phyloP scores from a whole-genome alignment of 2,888 invertebrate species.

The Fragum whitleyi region DNA sequence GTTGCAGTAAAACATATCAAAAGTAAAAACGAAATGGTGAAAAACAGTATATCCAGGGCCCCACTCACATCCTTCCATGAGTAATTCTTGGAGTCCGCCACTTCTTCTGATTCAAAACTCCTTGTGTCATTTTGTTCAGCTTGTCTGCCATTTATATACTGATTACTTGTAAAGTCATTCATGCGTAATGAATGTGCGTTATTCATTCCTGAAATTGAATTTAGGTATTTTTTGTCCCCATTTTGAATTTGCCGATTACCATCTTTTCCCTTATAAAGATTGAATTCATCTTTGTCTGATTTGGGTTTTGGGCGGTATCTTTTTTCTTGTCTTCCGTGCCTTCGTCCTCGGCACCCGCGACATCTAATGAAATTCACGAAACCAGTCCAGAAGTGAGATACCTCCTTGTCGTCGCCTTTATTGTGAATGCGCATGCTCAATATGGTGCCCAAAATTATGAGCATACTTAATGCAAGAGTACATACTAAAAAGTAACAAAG shows the following conservation, averaged over 20 bases:
- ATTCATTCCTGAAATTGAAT: background rate
- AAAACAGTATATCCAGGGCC: background rate
- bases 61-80: slow-evolving; percentile 20
- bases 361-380: background rate
- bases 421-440: background rate
- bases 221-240: background rate
- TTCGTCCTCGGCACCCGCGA: background rate
- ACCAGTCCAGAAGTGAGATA: background rate
- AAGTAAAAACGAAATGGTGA: background rate
- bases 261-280: background rate
- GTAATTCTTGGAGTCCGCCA: background rate
- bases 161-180: background rate
- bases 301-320: background rate
- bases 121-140: background rate
- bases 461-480: slow-evolving; percentile 9
- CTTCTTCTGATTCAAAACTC: background rate
- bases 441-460: slow-evolving; percentile 1
- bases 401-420: background rate
- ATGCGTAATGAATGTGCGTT: background rate
- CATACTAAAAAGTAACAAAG: slow-evolving; percentile 7
- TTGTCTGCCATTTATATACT: background rate
- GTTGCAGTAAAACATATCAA: background rate
- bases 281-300: background rate
- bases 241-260: background rate
- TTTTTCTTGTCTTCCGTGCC: background rate